Percentiles rank a stretch among this genome's conserved stretches.
phyloP scores from a whole-genome alignment of 2,797 vertebrate genomes.

The Hafferia zeledoni region DNA sequence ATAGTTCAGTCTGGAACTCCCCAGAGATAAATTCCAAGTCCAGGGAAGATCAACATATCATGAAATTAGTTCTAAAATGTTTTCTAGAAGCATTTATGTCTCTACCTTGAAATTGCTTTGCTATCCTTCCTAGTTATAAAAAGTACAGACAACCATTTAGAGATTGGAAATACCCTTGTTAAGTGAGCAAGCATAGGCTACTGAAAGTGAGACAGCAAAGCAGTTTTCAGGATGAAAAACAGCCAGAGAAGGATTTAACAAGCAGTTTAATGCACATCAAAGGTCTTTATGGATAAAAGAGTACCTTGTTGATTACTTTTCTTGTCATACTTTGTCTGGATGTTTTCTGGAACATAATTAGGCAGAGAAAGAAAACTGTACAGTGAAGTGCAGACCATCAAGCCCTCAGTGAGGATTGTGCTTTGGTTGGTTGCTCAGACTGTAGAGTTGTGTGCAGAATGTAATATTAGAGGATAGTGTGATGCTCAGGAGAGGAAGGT shows the following conservation, averaged over 20 bases:
- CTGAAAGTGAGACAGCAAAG: neutral
- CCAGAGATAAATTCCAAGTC: neutral
- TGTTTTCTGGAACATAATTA: neutral
- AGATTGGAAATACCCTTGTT: neutral
- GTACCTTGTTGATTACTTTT: neutral
- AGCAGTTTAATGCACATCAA: neutral
- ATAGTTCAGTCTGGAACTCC: neutral
- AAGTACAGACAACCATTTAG: neutral
- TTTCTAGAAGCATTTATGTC: neutral
- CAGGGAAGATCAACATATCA: constrained; percentile 1
- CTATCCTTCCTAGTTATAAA: neutral
- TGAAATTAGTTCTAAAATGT: constrained; percentile 33
- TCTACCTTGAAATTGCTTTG: constrained; percentile 44
- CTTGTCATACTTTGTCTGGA: neutral
- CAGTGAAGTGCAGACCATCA: neutral
- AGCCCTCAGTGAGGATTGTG: neutral
- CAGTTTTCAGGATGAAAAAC: neutral
- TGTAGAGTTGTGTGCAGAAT: neutral
- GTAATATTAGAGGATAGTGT: neutral
- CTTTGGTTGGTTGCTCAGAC: neutral
- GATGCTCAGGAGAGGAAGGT: neutral
- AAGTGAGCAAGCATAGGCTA: neutral
- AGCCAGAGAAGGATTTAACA: neutral
- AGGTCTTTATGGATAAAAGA: neutral
- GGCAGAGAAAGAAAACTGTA: neutral